Percentiles rank a stretch among this genome's conserved stretches.
Conservation (phyloP, 2,888 invertebrate genomes). For the Diaphora mendica region DNA sequence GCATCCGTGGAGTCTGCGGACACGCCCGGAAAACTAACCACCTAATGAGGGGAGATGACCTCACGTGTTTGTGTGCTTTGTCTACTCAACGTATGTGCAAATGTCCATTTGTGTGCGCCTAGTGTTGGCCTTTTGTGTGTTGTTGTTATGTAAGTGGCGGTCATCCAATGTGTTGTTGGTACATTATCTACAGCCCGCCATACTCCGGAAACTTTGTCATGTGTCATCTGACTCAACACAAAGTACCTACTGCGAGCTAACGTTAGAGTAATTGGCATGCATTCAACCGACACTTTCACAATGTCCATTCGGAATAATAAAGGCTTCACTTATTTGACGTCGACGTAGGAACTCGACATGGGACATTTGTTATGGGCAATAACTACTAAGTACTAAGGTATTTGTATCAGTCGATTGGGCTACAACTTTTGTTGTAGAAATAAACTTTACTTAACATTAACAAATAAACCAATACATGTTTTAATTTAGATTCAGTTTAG, state of each 20-base stretch:
- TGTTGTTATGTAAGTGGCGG: slow-evolving; percentile 70
- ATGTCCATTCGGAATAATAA: slow-evolving; percentile 37
- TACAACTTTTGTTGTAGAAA: not conserved
- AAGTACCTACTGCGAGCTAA: slow-evolving; percentile 38
- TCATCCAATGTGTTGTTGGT: slow-evolving; percentile 56
- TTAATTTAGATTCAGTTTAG: not conserved
- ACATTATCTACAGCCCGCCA: slow-evolving; percentile 58
- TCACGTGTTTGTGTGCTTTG: slow-evolving; percentile 84
- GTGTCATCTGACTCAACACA: slow-evolving; percentile 48
- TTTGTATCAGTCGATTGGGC: slow-evolving; percentile 12
- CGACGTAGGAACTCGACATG: slow-evolving; percentile 11
- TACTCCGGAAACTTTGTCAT: slow-evolving; percentile 43
- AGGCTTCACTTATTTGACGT: slow-evolving; percentile 30
- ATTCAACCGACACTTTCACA: slow-evolving; percentile 44
- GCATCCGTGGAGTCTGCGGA: slow-evolving; percentile 82
- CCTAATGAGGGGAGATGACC: slow-evolving; percentile 87
- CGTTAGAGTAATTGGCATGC: slow-evolving; percentile 51
- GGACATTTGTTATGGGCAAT: slow-evolving; percentile 24
- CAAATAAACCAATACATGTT: not conserved
- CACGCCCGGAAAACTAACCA: slow-evolving; percentile 87
- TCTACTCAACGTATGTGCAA: slow-evolving; percentile 77
- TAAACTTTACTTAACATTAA: not conserved
- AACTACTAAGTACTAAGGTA: not conserved
- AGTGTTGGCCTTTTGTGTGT: slow-evolving; percentile 77
- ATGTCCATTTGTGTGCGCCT: slow-evolving; percentile 75